Evolutionary conservation across 1,140 invertebrate genomes (phyloP), one percentile per base, ranked within the genome.

Genomic region (Anthonomus grandis): DNA sequence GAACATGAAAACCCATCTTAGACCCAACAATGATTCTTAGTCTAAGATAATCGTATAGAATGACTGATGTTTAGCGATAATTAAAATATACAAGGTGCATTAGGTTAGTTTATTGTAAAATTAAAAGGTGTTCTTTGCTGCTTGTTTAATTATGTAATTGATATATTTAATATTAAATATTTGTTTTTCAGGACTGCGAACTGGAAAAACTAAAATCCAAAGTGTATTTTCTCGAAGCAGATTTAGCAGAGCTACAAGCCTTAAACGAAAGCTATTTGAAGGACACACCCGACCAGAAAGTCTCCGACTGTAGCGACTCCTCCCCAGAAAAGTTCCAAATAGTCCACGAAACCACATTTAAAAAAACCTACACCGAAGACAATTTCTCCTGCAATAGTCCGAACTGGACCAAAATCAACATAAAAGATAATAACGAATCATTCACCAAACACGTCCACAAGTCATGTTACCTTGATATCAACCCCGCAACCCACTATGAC

Each of bases 371-470:
- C n/a, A 27, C 59, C 17, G 67, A 67, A 38, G 70, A 71, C 50
- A 67, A 64, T 54, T 51, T 67, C 21, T 72, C 70, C 12, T 69
- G 65, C 55, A 72, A 63, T 39, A 70, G 70, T 62, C 62, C 64
- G 38, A 70, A 70, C 51, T 72, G 70, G 70, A 66, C 63, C 8
- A 64, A 64, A 52, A 50, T 71, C 23, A 64, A 45, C 18, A 59
- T 67, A 9, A 46, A 52, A 34, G 37, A 44, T 34, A 64, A 59
- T 19, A 44, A 52, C n/a, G 45, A 63, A 34, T 82, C 21, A 44
- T 65, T n/a, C 56, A 77, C 79, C 50, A 74, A 75, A 60, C 79
- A 82, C 69, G 71, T 82, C 6, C 59, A 79, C 12, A 41, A 66
- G 17, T 64, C 72, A 31, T 81, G 78, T 57, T 72, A 72, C 36